These are phyloP conservation scores for Palythoa grandis DNA, from an alignment of 92 coral and sea anemone genomes.

Conservation along the genomic window DNA sequence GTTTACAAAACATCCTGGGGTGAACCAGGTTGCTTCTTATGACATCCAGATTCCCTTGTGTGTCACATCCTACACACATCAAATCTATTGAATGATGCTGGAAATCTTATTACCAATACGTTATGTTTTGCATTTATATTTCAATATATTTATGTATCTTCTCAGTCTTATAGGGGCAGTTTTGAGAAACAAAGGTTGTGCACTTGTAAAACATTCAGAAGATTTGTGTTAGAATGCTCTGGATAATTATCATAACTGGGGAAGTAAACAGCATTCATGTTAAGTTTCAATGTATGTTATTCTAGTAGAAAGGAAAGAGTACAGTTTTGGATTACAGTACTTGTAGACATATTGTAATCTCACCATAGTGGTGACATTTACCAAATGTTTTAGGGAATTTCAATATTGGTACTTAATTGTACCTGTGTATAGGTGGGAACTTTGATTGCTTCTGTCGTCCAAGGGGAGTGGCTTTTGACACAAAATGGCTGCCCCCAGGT, in stretches of 20 bases:
- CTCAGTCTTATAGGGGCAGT: slow-evolving; percentile 4
- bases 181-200: slow-evolving; percentile 15
- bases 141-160: slow-evolving; percentile 7
- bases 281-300: background rate
- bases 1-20: slow-evolving; percentile 8
- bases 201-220: slow-evolving; percentile 1
- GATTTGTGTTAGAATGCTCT: slow-evolving; percentile 3
- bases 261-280: background rate
- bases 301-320: background rate
- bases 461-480: slow-evolving; percentile 7
- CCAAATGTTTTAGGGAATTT: background rate
- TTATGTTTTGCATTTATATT: slow-evolving; percentile 12
- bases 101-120: background rate
- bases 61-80: slow-evolving; percentile 10
- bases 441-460: slow-evolving; percentile 6
- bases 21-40: background rate
- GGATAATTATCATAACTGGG: slow-evolving; percentile 11
- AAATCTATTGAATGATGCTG: slow-evolving; percentile 3
- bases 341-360: background rate
- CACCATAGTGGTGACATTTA: background rate
- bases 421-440: background rate
- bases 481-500: slow-evolving; percentile 16
- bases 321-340: background rate
- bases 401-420: background rate
- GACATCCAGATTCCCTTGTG: slow-evolving; percentile 12